These are phyloP conservation scores for Trissolcus japonicus DNA, from an alignment of 2,888 invertebrate genomes.

Conservation along the genomic window DNA sequence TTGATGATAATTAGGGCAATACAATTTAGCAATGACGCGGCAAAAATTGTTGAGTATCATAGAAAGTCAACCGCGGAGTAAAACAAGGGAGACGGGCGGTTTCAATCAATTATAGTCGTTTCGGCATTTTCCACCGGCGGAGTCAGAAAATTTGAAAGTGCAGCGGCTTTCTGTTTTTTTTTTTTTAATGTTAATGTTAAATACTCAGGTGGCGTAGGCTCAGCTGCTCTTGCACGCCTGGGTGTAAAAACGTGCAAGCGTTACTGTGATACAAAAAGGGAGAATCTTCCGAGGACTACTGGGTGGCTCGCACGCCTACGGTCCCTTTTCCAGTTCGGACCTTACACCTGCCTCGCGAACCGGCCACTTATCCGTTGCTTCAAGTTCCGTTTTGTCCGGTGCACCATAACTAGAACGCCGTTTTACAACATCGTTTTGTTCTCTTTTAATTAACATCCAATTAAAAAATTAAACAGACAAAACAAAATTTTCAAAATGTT, in stretches of 20 bases:
- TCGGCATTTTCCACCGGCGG: slow-evolving; percentile 20
- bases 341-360: slow-evolving; percentile 51
- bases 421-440: too few species aligned
- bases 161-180: slow-evolving; percentile 23
- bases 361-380: slow-evolving; percentile 25
- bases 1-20: slow-evolving; percentile 30
- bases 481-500: too few species aligned
- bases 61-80: background rate
- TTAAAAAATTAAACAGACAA: background rate
- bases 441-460: too few species aligned
- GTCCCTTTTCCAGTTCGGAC: slow-evolving; percentile 68
- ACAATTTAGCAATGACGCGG: slow-evolving; percentile 30
- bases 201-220: slow-evolving; percentile 69
- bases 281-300: slow-evolving; percentile 67
- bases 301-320: slow-evolving; percentile 64
- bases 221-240: slow-evolving; percentile 67
- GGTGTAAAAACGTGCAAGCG: slow-evolving; percentile 56
- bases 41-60: slow-evolving; percentile 4
- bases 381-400: too few species aligned
- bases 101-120: slow-evolving; percentile 27
- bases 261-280: slow-evolving; percentile 50
- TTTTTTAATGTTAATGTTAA: slow-evolving; percentile 38
- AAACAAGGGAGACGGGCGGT: slow-evolving; percentile 9
- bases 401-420: too few species aligned
- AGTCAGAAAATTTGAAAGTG: slow-evolving; percentile 33